Evolutionary conservation across 2,888 invertebrate species (phyloP), one percentile per base, ranked within the genome.

Genomic region (Lasius fuliginosus): DNA sequence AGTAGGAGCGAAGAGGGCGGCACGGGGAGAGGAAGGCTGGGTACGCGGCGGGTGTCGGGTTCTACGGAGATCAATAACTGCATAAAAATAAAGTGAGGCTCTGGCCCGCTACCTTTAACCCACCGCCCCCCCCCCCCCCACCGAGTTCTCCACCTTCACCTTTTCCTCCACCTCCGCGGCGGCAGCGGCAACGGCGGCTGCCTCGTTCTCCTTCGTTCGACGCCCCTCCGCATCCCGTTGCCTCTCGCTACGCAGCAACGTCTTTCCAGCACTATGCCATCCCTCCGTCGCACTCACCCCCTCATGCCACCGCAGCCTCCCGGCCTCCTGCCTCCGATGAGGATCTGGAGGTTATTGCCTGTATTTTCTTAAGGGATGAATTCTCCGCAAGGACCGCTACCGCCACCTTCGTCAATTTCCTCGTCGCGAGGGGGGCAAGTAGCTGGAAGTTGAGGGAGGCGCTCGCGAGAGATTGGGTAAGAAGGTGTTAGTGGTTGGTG

Each of bases 1-100:
- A 65, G 76, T 77, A 67, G 84, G 71, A 71, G 76, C 73, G 40
- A 33, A 49, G 77, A 40, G 81, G 58, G 79, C 49, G 56, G 64
- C 60, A 76, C 84, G 69, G 86, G 86, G 84, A 82, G 82, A 86
- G 86, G 88, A 86, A 84, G 88, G 89, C 87, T 88, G 86, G 90
- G 86, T 82, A 88, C 82, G 79, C 79, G 90, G 87, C 86, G 90
- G 92, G 93, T 92, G 92, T 92, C 92, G 93, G 93, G 92, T 94
- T 93, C 94, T 92, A 94, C 93, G 92, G 93, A 94, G 94, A 94
- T 95, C 94, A 94, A 94, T 95, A 95, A 94, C 94, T 95, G 94
- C 94, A 95, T 95, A 94, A 94, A 95, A 94, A 94, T 94, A 95
- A 94, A 94, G 94, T 93, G 94, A 94, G 94, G 93, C 94, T 94